These are phyloP conservation scores for Tetramorium simillimum DNA, from an alignment of 1,140 invertebrate species.

Conservation along the genomic window DNA sequence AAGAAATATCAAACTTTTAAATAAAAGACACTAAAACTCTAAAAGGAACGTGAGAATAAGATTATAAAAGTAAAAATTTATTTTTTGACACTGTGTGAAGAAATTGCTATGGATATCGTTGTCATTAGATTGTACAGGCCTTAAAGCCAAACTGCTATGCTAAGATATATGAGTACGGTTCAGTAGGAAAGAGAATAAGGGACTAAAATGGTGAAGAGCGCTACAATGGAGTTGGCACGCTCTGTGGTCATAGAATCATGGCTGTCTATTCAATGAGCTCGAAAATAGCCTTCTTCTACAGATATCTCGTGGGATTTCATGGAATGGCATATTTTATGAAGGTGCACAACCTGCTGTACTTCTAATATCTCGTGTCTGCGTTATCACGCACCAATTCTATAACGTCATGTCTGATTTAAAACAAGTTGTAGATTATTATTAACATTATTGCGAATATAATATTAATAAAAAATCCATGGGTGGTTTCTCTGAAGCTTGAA, in stretches of 20 bases:
- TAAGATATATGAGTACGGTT: constrained; percentile 79
- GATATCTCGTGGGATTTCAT: constrained; percentile 82
- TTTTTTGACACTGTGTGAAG: constrained; percentile 14
- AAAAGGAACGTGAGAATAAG: neutral
- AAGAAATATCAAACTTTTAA: neutral
- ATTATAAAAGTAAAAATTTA: constrained; percentile 32
- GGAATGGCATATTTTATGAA: constrained; percentile 82
- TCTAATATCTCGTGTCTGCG: constrained; percentile 79
- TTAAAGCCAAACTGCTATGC: constrained; percentile 74
- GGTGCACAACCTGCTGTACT: constrained; percentile 78
- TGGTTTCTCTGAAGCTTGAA: neutral
- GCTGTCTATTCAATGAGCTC: constrained; percentile 86
- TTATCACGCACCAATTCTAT: constrained; percentile 75
- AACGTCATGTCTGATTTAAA: constrained; percentile 33
- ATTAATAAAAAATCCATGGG: neutral
- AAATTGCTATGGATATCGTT: constrained; percentile 64
- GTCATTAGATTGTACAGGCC: constrained; percentile 75
- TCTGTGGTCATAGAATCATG: constrained; percentile 85
- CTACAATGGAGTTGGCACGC: constrained; percentile 85
- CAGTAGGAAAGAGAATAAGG: constrained; percentile 79
- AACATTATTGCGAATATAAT: neutral
- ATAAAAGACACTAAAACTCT: neutral
- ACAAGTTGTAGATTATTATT: neutral
- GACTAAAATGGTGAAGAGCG: constrained; percentile 82
- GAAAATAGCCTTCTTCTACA: constrained; percentile 84